Conservation (phyloP, 2,113 vertebrate genomes). For the Gobiocypris rarus region DNA sequence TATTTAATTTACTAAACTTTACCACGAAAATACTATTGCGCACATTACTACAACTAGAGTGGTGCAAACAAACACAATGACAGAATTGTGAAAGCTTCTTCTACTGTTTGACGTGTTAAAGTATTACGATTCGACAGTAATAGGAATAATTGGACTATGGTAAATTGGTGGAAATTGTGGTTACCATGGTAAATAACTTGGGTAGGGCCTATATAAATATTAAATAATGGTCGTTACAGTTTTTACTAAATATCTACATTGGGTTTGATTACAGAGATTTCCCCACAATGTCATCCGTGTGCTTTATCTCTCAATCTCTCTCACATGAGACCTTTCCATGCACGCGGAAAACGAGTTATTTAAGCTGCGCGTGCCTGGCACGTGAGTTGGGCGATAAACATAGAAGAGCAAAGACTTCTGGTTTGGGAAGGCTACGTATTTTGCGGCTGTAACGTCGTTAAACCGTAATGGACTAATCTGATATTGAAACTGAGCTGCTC, state of each 20-base stretch:
- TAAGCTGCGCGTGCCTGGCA: neutral
- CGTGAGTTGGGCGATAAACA: neutral
- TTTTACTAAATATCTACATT: neutral
- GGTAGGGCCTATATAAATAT: too few relatives aligned
- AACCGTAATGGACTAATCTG: neutral
- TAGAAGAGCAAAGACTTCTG: neutral
- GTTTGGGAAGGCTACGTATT: neutral
- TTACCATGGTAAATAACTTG: too few relatives aligned
- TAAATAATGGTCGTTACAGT: too few relatives aligned
- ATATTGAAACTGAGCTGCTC: neutral
- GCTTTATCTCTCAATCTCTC: constrained; percentile 69
- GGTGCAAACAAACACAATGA: neutral
- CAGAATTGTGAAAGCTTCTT: neutral
- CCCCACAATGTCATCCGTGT: constrained; percentile 65
- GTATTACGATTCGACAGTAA: neutral
- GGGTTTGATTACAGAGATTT: constrained; percentile 43
- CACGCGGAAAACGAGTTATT: neutral
- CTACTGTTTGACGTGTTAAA: neutral
- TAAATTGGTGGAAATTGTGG: neutral
- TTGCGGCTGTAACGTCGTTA: neutral
- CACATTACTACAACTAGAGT: neutral
- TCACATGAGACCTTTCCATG: constrained; percentile 69
- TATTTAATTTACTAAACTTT: neutral
- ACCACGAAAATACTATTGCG: neutral
- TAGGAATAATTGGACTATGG: neutral